These are phyloP conservation scores for Zhengitettix transpicula DNA, from an alignment of 2,888 invertebrate species.

Conservation along the genomic window DNA sequence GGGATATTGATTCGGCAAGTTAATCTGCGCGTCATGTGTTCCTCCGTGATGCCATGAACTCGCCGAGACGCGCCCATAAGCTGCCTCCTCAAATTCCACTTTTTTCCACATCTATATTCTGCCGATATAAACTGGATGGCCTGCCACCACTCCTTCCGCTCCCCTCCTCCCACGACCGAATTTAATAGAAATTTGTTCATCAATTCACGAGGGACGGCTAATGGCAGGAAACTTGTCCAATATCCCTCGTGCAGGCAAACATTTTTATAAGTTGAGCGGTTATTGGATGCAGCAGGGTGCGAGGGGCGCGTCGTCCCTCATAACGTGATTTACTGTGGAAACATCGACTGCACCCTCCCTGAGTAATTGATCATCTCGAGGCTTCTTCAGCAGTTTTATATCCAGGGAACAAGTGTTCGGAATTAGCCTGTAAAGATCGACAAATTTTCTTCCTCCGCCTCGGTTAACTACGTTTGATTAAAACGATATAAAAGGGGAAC, in stretches of 20 bases:
- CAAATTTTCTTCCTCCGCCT: too few relatives aligned
- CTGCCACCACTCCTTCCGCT: background rate
- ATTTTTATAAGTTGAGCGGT: conserved; percentile 13
- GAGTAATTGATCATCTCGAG: too few relatives aligned
- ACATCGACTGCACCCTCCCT: conserved; percentile 1
- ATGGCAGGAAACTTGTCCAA: conserved; percentile 13
- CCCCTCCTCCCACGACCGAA: conserved; percentile 16
- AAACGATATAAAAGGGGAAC: too few relatives aligned
- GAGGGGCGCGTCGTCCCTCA: conserved; percentile 8
- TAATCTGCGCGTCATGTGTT: background rate
- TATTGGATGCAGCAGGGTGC: conserved; percentile 10
- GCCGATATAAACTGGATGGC: background rate
- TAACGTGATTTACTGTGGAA: conserved; percentile 13
- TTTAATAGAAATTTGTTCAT: conserved; percentile 34
- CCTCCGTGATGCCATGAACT: background rate
- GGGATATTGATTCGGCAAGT: background rate
- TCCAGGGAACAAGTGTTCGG: too few relatives aligned
- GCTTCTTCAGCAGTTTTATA: too few relatives aligned
- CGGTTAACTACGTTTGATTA: too few relatives aligned
- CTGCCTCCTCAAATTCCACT: background rate
- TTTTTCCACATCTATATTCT: background rate
- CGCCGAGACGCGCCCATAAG: background rate
- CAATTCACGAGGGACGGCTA: conserved; percentile 24
- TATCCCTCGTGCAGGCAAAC: conserved; percentile 9
- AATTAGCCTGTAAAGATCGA: too few relatives aligned